Evolutionary conservation across 2,797 vertebrate genomes (phyloP).

Genomic region (Oryzias dopingdopingensis): DNA sequence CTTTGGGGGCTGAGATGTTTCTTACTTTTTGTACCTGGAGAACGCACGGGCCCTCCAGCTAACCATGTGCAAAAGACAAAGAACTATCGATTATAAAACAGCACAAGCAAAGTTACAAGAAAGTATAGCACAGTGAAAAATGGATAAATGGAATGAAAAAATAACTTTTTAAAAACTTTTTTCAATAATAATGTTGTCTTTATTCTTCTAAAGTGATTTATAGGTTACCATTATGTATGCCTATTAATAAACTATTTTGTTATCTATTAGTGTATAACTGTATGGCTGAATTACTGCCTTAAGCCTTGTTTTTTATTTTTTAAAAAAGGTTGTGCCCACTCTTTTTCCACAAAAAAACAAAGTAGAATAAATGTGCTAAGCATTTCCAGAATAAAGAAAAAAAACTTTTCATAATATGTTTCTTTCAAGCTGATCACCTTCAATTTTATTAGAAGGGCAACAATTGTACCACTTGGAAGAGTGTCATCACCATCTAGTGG

Average conservation of each 20-base stretch:
- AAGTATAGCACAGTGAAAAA: background rate
- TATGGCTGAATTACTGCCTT: too few relatives aligned
- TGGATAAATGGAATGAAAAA: too few relatives aligned
- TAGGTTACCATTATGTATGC: too few relatives aligned
- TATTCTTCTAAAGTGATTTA: too few relatives aligned
- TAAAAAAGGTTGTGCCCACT: background rate
- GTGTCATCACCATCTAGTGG: constrained; percentile 71
- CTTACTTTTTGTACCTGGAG: constrained; percentile 97
- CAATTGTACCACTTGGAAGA: constrained; percentile 22
- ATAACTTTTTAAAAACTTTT: too few relatives aligned
- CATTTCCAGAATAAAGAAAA: background rate
- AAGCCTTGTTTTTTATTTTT: background rate
- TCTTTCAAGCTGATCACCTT: constrained; percentile 6
- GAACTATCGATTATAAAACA: constrained; percentile 3
- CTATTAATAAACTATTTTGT: too few relatives aligned
- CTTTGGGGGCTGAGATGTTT: constrained; percentile 92
- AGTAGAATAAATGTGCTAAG: constrained; percentile 9
- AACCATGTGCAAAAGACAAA: constrained; percentile 29
- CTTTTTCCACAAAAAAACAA: background rate
- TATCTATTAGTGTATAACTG: too few relatives aligned
- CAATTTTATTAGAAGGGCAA: constrained; percentile 3
- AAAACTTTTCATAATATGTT: constrained; percentile 8
- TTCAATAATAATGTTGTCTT: too few relatives aligned
- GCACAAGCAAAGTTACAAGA: background rate
- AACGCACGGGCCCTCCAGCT: constrained; percentile 95